Conservation (phyloP, 2,797 vertebrate species). For the Rhynchonycteris naso region DNA sequence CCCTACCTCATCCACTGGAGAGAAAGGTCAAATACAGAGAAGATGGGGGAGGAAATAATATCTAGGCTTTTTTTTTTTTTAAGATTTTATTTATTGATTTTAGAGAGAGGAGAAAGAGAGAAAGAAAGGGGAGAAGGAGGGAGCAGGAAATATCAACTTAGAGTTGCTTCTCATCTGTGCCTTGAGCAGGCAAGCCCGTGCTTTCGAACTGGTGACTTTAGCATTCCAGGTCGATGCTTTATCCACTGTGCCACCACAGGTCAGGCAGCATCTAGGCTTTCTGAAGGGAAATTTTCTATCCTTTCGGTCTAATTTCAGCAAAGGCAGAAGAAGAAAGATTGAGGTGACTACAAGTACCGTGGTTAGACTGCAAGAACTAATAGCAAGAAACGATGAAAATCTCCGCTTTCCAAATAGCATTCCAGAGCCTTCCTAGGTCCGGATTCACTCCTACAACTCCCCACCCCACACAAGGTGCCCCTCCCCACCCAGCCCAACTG, state of each 20-base stretch:
- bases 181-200: no score
- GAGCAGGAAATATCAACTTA: no score
- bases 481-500: neutral
- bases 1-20: neutral
- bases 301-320: neutral
- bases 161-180: no score
- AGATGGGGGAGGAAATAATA: neutral
- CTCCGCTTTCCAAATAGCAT: neutral
- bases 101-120: no score
- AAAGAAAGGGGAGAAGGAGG: no score
- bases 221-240: no score
- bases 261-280: neutral
- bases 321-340: neutral
- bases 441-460: neutral
- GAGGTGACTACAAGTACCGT: neutral
- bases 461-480: neutral
- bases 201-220: no score
- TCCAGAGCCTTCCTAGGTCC: neutral
- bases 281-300: neutral
- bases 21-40: neutral
- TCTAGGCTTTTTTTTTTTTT: neutral
- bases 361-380: neutral
- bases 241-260: no score
- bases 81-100: no score
- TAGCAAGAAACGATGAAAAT: neutral